Evolutionary conservation across 35 echinoderm and acorn worm genomes (phyloP).

Genomic region (Eucidaris tribuloides): DNA sequence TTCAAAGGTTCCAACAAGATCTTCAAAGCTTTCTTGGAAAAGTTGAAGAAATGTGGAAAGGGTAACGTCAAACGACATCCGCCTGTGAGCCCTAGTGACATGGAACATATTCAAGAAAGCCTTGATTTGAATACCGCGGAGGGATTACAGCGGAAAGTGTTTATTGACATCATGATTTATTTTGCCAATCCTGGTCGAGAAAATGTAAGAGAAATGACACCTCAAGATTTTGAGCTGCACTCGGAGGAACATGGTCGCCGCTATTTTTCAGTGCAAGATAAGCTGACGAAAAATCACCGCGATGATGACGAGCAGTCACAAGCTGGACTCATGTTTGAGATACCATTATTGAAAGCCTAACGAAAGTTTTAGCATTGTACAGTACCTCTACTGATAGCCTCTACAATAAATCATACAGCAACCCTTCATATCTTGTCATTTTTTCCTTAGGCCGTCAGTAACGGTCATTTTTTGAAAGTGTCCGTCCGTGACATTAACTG

Average conservation of each 20-base stretch:
- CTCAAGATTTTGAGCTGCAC: conserved; percentile 7
- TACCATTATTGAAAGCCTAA: too few species aligned
- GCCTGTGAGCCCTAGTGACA: neutral
- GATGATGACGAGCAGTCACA: conserved; percentile 17
- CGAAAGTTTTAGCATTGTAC: too few species aligned
- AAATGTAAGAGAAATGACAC: conserved; percentile 13
- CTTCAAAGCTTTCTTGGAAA: conserved; percentile 7
- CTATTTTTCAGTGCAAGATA: conserved; percentile 25
- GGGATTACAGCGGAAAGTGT: conserved; percentile 22
- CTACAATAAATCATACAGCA: too few species aligned
- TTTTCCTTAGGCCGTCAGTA: too few species aligned
- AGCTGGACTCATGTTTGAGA: too few species aligned
- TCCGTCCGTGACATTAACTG: too few species aligned
- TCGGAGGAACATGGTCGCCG: conserved; percentile 5
- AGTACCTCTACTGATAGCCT: too few species aligned
- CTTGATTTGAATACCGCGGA: conserved; percentile 1
- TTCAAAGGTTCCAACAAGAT: neutral
- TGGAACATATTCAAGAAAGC: neutral
- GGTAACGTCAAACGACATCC: neutral
- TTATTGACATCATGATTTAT: conserved; percentile 17
- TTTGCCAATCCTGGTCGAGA: conserved; percentile 29
- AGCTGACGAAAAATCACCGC: conserved; percentile 11
- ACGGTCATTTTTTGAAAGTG: too few species aligned
- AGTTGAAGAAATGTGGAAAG: conserved; percentile 4
- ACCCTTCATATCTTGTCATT: too few species aligned